Evolutionary conservation across 2,888 invertebrate genomes (phyloP).

Genomic region (Tholera decimalis): DNA sequence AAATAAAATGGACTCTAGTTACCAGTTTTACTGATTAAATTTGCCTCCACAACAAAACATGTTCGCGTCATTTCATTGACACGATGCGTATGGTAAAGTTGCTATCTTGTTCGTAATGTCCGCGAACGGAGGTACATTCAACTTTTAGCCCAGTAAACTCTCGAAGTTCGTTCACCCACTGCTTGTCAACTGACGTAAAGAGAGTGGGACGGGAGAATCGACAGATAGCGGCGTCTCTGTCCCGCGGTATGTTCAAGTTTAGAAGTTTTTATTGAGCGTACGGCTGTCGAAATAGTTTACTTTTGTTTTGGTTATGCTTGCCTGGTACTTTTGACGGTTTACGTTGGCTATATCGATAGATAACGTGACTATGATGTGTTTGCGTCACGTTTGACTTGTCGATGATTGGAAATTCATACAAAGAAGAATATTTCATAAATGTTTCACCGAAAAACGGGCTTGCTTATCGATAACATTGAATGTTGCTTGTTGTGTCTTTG

Average conservation of each 20-base stretch:
- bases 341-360: slow-evolving; percentile 89
- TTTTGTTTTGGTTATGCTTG: slow-evolving; percentile 82
- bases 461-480: neutral
- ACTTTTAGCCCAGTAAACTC: slow-evolving; percentile 92
- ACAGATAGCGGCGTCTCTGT: slow-evolving; percentile 82
- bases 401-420: slow-evolving; percentile 45
- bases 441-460: slow-evolving; percentile 49
- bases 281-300: slow-evolving; percentile 88
- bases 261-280: slow-evolving; percentile 88
- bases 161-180: slow-evolving; percentile 91
- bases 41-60: slow-evolving; percentile 70
- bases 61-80: slow-evolving; percentile 75
- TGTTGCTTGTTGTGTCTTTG: neutral
- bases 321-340: slow-evolving; percentile 89
- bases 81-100: slow-evolving; percentile 86
- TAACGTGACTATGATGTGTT: slow-evolving; percentile 76
- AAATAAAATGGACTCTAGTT: slow-evolving; percentile 75
- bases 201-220: slow-evolving; percentile 79
- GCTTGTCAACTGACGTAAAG: slow-evolving; percentile 91
- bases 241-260: slow-evolving; percentile 84
- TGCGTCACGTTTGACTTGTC: slow-evolving; percentile 70
- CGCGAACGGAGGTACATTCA: slow-evolving; percentile 91
- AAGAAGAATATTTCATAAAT: slow-evolving; percentile 54
- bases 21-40: slow-evolving; percentile 64
- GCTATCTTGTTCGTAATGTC: slow-evolving; percentile 92